Base-by-base conservation (phyloP, 2,797 vertebrate genomes). In the Anas flavirostris region DNA sequence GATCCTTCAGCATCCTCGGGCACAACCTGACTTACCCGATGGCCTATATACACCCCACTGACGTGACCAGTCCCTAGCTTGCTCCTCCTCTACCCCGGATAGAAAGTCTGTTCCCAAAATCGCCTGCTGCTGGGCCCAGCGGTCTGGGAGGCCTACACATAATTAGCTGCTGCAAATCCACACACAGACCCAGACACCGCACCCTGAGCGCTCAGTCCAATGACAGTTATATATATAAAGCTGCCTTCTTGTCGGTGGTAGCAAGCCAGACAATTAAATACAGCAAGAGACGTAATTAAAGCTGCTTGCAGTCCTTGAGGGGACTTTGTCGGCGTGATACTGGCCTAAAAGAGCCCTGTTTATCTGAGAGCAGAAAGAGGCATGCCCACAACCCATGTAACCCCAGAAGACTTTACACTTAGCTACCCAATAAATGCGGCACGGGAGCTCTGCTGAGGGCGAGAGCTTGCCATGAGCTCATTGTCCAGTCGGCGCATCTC, bases 181-280 rank as follows among this genome's bases (percentile, higher is more conserved):
- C 28, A 70, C 23, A 62, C 25, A 73, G 43, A 75, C 59, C 82
- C 92, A 96, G 86, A 86, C 88, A 85, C 56, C 41, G 18, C 74
- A 88, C 80, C 88, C 88, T 93, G 92, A 96, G 81, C 82, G 90
- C 69, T 96, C 94, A 90, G 35, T 82, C 88, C 82, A 85, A 96
- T 56, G 35, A 73, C 74, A 94, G 22, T 91, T 86, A 79, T 39
- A 74, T 82, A 37, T 43, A 80, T 50, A 93, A 90, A 84, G 19
- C 31, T 80, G 52, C 33, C 59, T 85, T 37, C n/a, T 75, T 85
- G 56, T 37, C 86, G 79, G 62, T 75, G 43, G 41, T 53, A 85
- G 39, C 46, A 58, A 83, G 90, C 21, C 52, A 94, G 76, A 86
- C 60, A 83, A 86, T 85, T 64, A 93, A 77, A 79, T 41, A 66